phyloP scores from a whole-genome alignment of 2,797 vertebrate species.

The Molossus molossus region DNA sequence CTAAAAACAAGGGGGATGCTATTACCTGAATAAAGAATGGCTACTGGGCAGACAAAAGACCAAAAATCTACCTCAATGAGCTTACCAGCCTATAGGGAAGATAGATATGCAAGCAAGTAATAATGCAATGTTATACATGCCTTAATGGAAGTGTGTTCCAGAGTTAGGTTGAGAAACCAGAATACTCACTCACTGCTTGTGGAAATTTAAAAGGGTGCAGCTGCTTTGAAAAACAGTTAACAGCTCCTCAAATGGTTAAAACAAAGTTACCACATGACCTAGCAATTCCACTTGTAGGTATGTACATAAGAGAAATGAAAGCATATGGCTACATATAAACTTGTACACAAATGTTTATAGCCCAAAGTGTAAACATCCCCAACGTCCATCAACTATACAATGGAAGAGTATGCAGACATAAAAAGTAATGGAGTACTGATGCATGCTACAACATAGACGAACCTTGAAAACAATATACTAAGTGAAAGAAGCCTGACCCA shows the following conservation, averaged over 20 bases:
- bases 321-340: neutral
- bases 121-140: neutral
- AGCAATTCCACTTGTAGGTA: neutral
- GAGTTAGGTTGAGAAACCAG: neutral
- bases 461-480: neutral
- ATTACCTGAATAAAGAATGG: conserved; percentile 51
- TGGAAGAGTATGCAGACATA: neutral
- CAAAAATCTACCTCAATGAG: neutral
- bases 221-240: neutral
- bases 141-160: neutral
- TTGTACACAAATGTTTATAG: neutral
- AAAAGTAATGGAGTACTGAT: neutral
- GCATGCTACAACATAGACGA: neutral
- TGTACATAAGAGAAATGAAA: neutral
- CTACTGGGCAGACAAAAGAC: neutral
- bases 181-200: neutral
- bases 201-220: neutral
- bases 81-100: neutral
- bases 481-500: neutral
- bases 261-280: neutral
- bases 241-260: neutral
- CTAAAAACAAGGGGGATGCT: neutral
- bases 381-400: neutral
- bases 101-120: neutral
- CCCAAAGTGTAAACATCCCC: neutral